These are phyloP conservation scores for Margaritifera margaritifera DNA, from an alignment of 2,888 invertebrate species.

Conservation along the genomic window DNA sequence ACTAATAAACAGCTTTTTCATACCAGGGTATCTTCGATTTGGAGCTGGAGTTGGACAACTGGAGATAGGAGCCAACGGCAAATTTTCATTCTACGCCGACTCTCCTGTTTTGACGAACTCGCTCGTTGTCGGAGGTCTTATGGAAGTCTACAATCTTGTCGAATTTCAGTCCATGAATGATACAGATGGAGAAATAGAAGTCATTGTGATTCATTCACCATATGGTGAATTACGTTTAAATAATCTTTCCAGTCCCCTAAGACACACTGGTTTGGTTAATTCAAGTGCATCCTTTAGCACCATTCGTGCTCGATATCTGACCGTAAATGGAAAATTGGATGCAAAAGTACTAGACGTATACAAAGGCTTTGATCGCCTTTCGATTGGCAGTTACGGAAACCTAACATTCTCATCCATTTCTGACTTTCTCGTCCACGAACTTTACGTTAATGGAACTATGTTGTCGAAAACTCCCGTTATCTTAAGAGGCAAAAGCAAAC, in stretches of 20 bases:
- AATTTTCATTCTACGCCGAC: conserved; percentile 31
- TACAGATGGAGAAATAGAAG: conserved; percentile 30
- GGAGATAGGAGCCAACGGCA: conserved; percentile 35
- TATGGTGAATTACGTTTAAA: conserved; percentile 38
- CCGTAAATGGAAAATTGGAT: conserved; percentile 33
- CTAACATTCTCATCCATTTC: conserved; percentile 42
- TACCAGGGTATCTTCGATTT: conserved; percentile 38
- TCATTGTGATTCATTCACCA: conserved; percentile 28
- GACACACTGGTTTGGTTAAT: conserved; percentile 8
- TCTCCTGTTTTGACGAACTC: conserved; percentile 37
- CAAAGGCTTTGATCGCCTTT: conserved; percentile 28
- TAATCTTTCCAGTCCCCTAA: conserved; percentile 10
- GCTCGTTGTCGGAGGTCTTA: conserved; percentile 32
- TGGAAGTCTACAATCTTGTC: conserved; percentile 40
- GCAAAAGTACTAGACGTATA: conserved; percentile 28
- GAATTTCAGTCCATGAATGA: conserved; percentile 35
- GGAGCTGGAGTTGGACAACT: conserved; percentile 32
- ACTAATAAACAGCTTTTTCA: conserved; percentile 42
- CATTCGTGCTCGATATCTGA: conserved; percentile 32
- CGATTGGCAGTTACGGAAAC: conserved; percentile 33
- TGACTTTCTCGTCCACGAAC: conserved; percentile 27
- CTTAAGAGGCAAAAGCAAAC: conserved; percentile 27
- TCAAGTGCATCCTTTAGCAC: conserved; percentile 22
- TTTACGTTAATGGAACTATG: conserved; percentile 40
- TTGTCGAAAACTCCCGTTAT: conserved; percentile 34